These are phyloP conservation scores for Drosophila leontia DNA, from an alignment of 1,140 invertebrate genomes.

Conservation along the genomic window DNA sequence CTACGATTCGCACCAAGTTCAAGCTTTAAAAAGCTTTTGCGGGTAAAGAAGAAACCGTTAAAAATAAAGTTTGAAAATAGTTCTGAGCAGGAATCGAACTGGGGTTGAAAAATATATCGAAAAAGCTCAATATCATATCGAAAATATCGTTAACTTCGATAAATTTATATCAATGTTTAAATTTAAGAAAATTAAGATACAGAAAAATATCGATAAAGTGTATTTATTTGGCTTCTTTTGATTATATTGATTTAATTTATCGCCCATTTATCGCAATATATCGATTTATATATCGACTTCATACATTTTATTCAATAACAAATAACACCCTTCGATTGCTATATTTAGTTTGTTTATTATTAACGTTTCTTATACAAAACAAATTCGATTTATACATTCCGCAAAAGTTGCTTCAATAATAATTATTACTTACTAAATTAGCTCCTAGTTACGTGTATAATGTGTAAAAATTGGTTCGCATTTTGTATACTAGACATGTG, in stretches of 20 bases:
- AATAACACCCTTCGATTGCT: background rate
- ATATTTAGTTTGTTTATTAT: conserved; percentile 46
- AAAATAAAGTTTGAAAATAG: background rate
- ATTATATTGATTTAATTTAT: background rate
- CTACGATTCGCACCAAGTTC: conserved; percentile 6
- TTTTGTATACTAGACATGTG: conserved; percentile 25
- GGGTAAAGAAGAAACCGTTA: background rate
- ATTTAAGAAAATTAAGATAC: background rate
- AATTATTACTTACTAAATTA: conserved; percentile 37
- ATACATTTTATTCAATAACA: background rate
- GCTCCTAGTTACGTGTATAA: conserved; percentile 28
- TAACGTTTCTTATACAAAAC: conserved; percentile 62
- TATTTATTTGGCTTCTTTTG: background rate
- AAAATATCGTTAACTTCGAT: background rate
- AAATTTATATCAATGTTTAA: background rate
- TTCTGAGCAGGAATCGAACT: no score
- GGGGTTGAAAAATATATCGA: background rate
- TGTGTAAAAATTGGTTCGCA: conserved; percentile 25
- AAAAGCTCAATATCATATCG: background rate
- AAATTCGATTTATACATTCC: conserved; percentile 62
- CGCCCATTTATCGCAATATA: background rate
- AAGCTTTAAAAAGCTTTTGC: conserved; percentile 60
- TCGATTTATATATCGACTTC: background rate
- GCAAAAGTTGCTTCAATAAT: conserved; percentile 39
- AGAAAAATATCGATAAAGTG: background rate